These are phyloP conservation scores for Heliconius melpomene DNA, from an alignment of 1,140 invertebrate genomes.

Conservation along the genomic window DNA sequence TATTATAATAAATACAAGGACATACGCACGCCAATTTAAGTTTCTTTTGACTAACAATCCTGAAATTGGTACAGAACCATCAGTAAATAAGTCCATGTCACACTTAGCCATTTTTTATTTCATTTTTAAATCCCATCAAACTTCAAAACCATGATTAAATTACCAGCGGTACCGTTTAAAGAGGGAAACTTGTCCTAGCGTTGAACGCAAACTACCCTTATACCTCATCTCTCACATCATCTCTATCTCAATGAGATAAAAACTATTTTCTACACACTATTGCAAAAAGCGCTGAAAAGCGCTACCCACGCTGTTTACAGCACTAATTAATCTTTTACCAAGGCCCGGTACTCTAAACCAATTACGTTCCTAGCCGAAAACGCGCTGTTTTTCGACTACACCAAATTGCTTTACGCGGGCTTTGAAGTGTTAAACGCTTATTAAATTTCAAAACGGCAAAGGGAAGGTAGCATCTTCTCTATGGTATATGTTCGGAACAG, in stretches of 20 bases:
- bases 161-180: not conserved
- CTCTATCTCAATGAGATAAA: slow-evolving; percentile 23
- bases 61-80: too few relatives aligned
- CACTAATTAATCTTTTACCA: slow-evolving; percentile 74
- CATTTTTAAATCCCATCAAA: not conserved
- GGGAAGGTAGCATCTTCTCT: slow-evolving; percentile 51
- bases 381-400: slow-evolving; percentile 73
- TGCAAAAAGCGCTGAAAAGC: slow-evolving; percentile 57
- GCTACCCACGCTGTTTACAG: slow-evolving; percentile 67
- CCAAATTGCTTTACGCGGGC: slow-evolving; percentile 73
- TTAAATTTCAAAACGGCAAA: slow-evolving; percentile 72
- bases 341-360: slow-evolving; percentile 66
- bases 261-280: slow-evolving; percentile 23
- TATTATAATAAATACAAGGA: too few relatives aligned
- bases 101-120: too few relatives aligned
- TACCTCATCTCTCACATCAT: not conserved
- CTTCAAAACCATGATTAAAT: slow-evolving; percentile 5
- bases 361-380: slow-evolving; percentile 71
- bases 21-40: too few relatives aligned
- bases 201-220: not conserved
- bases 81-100: too few relatives aligned
- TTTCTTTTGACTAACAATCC: too few relatives aligned
- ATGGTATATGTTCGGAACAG: slow-evolving; percentile 23
- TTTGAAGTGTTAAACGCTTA: slow-evolving; percentile 77
- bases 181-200: not conserved